These are phyloP conservation scores for Alca torda DNA, from an alignment of 2,797 vertebrate species.

Conservation along the genomic window DNA sequence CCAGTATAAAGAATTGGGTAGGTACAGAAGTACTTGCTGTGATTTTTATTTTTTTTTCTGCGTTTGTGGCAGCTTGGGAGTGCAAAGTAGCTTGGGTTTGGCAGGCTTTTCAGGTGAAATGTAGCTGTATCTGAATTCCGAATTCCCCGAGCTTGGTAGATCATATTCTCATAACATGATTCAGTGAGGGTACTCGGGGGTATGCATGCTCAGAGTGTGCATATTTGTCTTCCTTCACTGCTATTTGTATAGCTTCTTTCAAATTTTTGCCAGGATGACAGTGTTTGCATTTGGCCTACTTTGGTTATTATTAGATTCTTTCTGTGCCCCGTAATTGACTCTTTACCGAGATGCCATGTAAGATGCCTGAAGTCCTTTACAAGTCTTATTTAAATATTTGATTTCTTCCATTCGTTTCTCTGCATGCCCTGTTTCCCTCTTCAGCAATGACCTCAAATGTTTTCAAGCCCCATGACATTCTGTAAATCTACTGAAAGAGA, in stretches of 20 bases:
- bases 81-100: background rate
- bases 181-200: background rate
- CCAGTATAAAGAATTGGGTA: background rate
- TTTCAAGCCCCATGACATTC: background rate
- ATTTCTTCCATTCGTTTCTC: conserved; percentile 33
- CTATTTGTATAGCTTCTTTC: conserved; percentile 73
- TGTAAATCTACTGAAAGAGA: background rate
- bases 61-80: background rate
- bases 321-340: conserved; percentile 34
- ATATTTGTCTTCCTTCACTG: conserved; percentile 73
- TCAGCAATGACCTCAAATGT: background rate
- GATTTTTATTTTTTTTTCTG: background rate
- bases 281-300: conserved; percentile 71
- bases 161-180: conserved; percentile 4
- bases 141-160: conserved; percentile 10
- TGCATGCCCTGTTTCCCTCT: conserved; percentile 6
- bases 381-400: conserved; percentile 69
- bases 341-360: conserved; percentile 24
- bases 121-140: background rate
- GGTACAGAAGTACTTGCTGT: background rate
- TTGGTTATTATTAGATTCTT: conserved; percentile 62
- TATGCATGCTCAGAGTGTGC: conserved; percentile 18
- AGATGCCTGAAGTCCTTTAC: conserved; percentile 22
- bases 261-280: conserved; percentile 62
- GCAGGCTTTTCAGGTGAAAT: background rate